Percentiles rank a stretch among this genome's conserved stretches.
phyloP scores from a whole-genome alignment of 2,888 invertebrate genomes.

The Diploptera punctata region DNA sequence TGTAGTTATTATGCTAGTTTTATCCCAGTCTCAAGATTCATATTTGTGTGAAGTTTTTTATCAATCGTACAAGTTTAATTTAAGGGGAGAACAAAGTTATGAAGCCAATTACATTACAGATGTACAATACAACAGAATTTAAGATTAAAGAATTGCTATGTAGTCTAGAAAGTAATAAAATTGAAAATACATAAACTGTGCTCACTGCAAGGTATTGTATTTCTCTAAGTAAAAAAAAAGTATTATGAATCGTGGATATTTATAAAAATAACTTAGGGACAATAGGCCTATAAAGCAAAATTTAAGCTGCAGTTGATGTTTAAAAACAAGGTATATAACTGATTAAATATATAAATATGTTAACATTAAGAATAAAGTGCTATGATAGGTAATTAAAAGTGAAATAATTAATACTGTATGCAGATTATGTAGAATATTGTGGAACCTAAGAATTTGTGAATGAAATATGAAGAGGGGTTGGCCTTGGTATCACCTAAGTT shows the following conservation, averaged over 20 bases:
- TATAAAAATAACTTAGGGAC: conserved; percentile 6
- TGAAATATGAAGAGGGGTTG: background rate
- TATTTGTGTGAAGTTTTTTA: no score
- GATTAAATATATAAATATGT: background rate
- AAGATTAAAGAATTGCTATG: background rate
- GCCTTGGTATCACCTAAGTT: conserved; percentile 1
- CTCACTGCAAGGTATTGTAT: background rate
- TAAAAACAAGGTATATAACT: background rate
- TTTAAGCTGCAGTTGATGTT: conserved; percentile 25
- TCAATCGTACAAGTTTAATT: no score
- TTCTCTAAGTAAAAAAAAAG: background rate
- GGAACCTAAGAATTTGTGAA: background rate
- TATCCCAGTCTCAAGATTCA: no score
- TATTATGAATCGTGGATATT: background rate
- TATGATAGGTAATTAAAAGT: background rate
- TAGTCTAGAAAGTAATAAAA: conserved; percentile 17
- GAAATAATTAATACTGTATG: conserved; percentile 1
- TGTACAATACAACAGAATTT: conserved; percentile 19
- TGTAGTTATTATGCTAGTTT: no score
- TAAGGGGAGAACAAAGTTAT: no score
- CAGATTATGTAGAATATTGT: conserved; percentile 4
- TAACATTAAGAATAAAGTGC: background rate
- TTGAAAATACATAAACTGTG: background rate
- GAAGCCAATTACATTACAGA: background rate
- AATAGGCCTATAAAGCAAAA: conserved; percentile 24